Evolutionary conservation across 92 coral and sea anemone species (phyloP).

Genomic region (Phenganax marumi): DNA sequence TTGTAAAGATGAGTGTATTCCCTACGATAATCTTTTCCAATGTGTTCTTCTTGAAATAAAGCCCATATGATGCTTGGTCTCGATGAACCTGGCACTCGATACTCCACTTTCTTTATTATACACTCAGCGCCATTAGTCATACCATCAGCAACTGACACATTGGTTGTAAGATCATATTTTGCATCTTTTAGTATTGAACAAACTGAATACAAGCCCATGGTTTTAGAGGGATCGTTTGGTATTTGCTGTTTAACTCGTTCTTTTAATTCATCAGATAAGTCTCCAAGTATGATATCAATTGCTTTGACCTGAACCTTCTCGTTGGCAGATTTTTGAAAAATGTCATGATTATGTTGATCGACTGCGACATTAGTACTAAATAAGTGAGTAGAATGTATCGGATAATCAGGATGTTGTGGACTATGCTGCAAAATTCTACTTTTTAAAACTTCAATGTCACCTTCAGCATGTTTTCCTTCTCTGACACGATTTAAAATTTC

Average conservation of each 20-base stretch:
- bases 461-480: slow-evolving; percentile 60
- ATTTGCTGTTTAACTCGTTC: slow-evolving; percentile 51
- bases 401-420: slow-evolving; percentile 32
- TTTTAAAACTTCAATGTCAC: slow-evolving; percentile 47
- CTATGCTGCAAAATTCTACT: slow-evolving; percentile 20
- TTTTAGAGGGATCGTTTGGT: slow-evolving; percentile 59
- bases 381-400: slow-evolving; percentile 24
- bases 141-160: slow-evolving; percentile 56
- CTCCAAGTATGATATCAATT: slow-evolving; percentile 59
- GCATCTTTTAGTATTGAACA: slow-evolving; percentile 29
- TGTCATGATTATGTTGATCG: slow-evolving; percentile 43
- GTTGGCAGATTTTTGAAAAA: slow-evolving; percentile 18
- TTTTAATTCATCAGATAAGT: slow-evolving; percentile 54
- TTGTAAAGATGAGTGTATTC: slow-evolving; percentile 47
- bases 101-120: slow-evolving; percentile 55
- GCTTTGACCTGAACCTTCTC: slow-evolving; percentile 54
- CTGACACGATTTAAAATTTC: slow-evolving; percentile 67
- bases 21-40: slow-evolving; percentile 42
- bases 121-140: slow-evolving; percentile 65
- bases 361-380: slow-evolving; percentile 29
- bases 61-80: slow-evolving; percentile 67
- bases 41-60: slow-evolving; percentile 39
- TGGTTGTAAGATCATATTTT: slow-evolving; percentile 64
- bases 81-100: slow-evolving; percentile 43
- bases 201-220: slow-evolving; percentile 60